Evolutionary conservation across 2,888 invertebrate species (phyloP), one percentile per base, ranked within the genome.

Genomic region (Hoplodrina blanda): DNA sequence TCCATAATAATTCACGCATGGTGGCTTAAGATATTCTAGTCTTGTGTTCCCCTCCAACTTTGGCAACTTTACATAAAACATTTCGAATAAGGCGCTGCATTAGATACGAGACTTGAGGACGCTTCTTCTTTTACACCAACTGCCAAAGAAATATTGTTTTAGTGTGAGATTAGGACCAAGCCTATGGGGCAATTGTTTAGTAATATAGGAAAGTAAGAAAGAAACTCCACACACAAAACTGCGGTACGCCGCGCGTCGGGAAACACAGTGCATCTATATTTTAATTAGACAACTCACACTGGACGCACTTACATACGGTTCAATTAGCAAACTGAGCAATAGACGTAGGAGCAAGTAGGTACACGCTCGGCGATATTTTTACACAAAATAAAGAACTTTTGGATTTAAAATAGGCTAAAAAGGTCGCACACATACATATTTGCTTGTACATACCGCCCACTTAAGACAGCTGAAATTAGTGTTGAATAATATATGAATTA

Each of bases 91-190:
- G 92, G 87, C 52, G 91, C 91, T 68, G 92, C 91, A 78, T 94
- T 95, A 50, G 92, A 89, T 65, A 94, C 85, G 67, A 94, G 88
- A 82, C 90, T 91, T 59, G 93, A 86, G 0, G 92, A 87, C 1
- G 92, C 85, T 85, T 95, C 95, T 84, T 94, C 95, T 76, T 95
- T 95, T 0, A 94, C 93, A 11, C 94, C 95, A 89, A 93, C 94
- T 94, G 91, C 62, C 77, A 81, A 78, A 81, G 20, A 78, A 77
- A 69, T 57, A 60, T 5, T 64, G 2, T 61, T 20, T 79, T 63
- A 76, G 20, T 62, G 19, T 37, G 49, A 54, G 6, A 62, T 25
- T 25, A 33, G 15, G 0, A 41, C 19, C 10, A 54, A 0, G 4
- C 4, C 25, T 25, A 25, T 25, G 25, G 25, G 25, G 2, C 25